Evolutionary conservation across 2,113 vertebrate species (phyloP).

Genomic region (Chaetodon auriga): DNA sequence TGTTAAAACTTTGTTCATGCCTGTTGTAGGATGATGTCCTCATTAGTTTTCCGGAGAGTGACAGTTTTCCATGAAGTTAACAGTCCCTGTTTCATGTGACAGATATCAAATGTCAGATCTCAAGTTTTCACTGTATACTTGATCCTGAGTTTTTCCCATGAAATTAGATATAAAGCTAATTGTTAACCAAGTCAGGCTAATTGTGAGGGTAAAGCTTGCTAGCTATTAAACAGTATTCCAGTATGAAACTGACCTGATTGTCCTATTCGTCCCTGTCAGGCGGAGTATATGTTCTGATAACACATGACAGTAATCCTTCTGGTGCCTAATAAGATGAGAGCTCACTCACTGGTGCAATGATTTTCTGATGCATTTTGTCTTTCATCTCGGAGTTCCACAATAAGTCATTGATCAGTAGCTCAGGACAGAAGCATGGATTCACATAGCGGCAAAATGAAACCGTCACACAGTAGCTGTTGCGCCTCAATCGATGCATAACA

Average conservation of each 20-base stretch:
- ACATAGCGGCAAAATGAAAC: conserved; percentile 7
- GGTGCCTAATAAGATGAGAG: neutral
- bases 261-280: neutral
- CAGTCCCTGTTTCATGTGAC: neutral
- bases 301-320: neutral
- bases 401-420: neutral
- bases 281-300: neutral
- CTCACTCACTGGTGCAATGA: neutral
- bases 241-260: neutral
- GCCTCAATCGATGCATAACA: neutral
- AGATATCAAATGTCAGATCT: neutral
- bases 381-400: neutral
- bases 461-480: neutral
- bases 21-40: neutral
- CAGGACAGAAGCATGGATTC: conserved; percentile 17
- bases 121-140: neutral
- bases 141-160: neutral
- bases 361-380: neutral
- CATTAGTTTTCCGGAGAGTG: neutral
- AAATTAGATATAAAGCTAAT: neutral
- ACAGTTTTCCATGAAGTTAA: neutral
- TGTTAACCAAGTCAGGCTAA: neutral
- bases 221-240: neutral
- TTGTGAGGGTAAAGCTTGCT: neutral
- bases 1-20: neutral